Conservation (phyloP, 2,888 invertebrate genomes). For the Metallyticus violacea region DNA sequence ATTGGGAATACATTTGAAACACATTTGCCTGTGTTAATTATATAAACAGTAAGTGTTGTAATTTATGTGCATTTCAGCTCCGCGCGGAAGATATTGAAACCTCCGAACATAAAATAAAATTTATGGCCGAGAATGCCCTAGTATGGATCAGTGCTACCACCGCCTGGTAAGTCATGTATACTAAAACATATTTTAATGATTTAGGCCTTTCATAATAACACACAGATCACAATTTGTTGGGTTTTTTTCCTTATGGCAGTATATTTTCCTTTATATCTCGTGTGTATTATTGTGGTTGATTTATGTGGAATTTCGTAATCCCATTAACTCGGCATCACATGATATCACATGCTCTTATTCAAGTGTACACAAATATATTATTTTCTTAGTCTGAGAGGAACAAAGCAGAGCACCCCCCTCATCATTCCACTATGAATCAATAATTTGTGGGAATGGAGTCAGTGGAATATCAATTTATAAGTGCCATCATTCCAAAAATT, state of each 20-base stretch:
- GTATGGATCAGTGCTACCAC: neutral
- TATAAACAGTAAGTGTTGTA: neutral
- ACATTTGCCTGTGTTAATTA: neutral
- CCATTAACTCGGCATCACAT: no score
- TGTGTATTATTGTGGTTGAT: neutral
- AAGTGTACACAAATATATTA: no score
- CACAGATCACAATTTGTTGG: no score
- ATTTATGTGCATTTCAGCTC: neutral
- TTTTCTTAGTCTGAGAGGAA: no score
- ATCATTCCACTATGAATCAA: no score
- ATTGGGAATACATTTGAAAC: neutral
- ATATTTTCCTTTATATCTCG: neutral
- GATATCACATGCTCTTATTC: no score
- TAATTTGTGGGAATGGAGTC: no score
- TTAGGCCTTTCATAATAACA: neutral
- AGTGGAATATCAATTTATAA: no score
- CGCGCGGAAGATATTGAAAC: neutral
- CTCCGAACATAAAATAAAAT: neutral
- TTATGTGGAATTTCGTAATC: neutral
- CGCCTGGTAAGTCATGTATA: neutral
- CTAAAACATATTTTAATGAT: neutral
- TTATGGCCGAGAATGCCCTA: neutral
- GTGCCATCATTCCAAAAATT: no score
- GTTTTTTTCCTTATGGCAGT: neutral
- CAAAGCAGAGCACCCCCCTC: no score